phyloP scores from a whole-genome alignment of 1,140 invertebrate genomes.

The Drosophila trapezifrons region DNA sequence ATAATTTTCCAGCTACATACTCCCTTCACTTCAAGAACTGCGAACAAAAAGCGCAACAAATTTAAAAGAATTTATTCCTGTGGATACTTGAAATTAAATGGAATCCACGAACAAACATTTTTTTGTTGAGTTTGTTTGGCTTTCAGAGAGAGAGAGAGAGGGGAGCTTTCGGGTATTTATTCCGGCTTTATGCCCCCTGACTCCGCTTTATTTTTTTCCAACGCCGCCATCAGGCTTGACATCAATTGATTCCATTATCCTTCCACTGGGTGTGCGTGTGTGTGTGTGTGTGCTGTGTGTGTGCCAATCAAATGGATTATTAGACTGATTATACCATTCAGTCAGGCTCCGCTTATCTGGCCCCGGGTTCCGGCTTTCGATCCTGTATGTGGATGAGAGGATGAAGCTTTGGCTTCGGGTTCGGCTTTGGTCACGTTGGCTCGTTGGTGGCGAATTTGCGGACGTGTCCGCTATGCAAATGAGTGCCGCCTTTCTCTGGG shows the following conservation, averaged over 20 bases:
- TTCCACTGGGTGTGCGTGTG: slow-evolving; percentile 3
- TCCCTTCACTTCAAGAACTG: too few relatives aligned
- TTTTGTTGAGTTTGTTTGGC: slow-evolving; percentile 2
- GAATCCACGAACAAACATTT: neutral
- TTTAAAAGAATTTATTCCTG: neutral
- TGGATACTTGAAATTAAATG: slow-evolving; percentile 6
- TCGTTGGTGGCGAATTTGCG: slow-evolving; percentile 13
- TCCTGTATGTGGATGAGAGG: too few relatives aligned
- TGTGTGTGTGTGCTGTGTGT: slow-evolving; percentile 23
- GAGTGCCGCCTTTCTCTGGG: neutral
- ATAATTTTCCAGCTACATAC: too few relatives aligned
- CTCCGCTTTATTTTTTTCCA: slow-evolving; percentile 1
- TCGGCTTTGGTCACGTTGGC: slow-evolving; percentile 20
- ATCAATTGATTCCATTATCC: slow-evolving; percentile 20
- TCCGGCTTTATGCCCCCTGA: slow-evolving; percentile 1
- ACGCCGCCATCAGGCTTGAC: neutral
- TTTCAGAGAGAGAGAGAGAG: neutral
- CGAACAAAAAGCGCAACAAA: too few relatives aligned
- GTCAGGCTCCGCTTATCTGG: slow-evolving; percentile 3
- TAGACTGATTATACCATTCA: slow-evolving; percentile 45
- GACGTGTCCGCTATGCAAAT: slow-evolving; percentile 33
- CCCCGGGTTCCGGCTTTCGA: neutral
- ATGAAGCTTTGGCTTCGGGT: neutral
- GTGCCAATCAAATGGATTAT: slow-evolving; percentile 48
- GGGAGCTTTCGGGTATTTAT: slow-evolving; percentile 3